Percentiles rank a stretch among this genome's conserved stretches.
These are phyloP conservation scores for Hippocampus guttulatus DNA, from an alignment of 2,113 vertebrate genomes.

Conservation along the genomic window DNA sequence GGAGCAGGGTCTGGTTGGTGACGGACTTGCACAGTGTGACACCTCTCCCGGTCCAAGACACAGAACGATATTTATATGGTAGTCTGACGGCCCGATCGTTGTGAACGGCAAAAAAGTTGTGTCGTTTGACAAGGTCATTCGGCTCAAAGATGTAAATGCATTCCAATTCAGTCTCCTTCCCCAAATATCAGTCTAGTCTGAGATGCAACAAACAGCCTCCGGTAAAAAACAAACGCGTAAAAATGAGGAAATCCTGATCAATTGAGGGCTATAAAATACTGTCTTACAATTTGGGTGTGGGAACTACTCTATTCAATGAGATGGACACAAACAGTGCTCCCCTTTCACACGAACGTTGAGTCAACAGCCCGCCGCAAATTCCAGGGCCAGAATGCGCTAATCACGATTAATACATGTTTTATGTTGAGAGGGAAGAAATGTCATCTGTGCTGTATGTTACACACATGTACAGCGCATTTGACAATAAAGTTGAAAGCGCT, in stretches of 20 bases:
- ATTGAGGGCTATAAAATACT: constrained; percentile 20
- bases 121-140: too few species aligned
- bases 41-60: too few species aligned
- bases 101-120: too few species aligned
- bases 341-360: neutral
- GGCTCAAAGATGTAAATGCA: too few species aligned
- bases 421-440: too few species aligned
- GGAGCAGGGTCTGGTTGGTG: too few species aligned
- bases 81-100: too few species aligned
- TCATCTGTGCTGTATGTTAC: too few species aligned
- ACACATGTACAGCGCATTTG: too few species aligned
- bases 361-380: constrained; percentile 7
- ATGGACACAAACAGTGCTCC: constrained; percentile 10
- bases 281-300: constrained; percentile 13
- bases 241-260: constrained; percentile 5
- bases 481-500: too few species aligned
- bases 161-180: neutral
- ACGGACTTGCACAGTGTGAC: too few species aligned
- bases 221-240: neutral
- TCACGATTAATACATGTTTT: neutral
- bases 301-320: constrained; percentile 14
- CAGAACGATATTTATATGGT: too few species aligned
- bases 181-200: neutral
- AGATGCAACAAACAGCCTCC: neutral
- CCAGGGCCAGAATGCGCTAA: constrained; percentile 1